Evolutionary conservation across 2,797 vertebrate species (phyloP).

Genomic region (Gymnoscopelus microlampas): DNA sequence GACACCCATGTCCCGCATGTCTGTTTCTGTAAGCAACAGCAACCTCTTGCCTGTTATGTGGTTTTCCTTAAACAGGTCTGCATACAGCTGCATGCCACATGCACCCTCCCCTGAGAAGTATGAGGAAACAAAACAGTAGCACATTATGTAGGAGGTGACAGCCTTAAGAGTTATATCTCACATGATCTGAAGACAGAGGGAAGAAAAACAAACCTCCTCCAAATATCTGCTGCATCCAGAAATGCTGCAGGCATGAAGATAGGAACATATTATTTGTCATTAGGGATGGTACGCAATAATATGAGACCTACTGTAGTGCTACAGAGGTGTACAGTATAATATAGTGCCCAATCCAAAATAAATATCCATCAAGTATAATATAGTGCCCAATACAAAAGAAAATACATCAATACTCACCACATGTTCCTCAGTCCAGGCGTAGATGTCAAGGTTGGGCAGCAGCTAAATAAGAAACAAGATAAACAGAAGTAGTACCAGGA

Average conservation of each 20-base stretch:
- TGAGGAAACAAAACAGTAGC: constrained; percentile 1
- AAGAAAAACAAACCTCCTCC: constrained; percentile 84
- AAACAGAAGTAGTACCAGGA: constrained; percentile 33
- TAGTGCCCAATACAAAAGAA: not conserved
- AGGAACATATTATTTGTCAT: constrained; percentile 22
- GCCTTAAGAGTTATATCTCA: not conserved
- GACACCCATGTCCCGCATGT: constrained; percentile 96
- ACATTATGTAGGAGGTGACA: not conserved
- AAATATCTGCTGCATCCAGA: constrained; percentile 96
- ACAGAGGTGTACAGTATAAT: too few relatives aligned
- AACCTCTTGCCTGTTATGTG: constrained; percentile 95
- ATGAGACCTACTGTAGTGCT: not conserved
- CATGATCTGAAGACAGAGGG: not conserved
- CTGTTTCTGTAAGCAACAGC: constrained; percentile 90
- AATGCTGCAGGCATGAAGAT: constrained; percentile 83
- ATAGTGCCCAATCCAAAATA: too few relatives aligned
- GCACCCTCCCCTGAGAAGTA: constrained; percentile 80
- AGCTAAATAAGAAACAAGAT: constrained; percentile 85
- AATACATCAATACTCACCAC: constrained; percentile 86
- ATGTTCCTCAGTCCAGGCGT: constrained; percentile 94
- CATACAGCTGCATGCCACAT: constrained; percentile 87
- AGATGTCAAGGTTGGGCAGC: constrained; percentile 95
- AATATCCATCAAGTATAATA: too few relatives aligned
- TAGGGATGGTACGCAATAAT: not conserved
- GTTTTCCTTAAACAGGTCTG: constrained; percentile 92